Conservation (phyloP, 2,888 invertebrate genomes). For the Ophion costatus region DNA sequence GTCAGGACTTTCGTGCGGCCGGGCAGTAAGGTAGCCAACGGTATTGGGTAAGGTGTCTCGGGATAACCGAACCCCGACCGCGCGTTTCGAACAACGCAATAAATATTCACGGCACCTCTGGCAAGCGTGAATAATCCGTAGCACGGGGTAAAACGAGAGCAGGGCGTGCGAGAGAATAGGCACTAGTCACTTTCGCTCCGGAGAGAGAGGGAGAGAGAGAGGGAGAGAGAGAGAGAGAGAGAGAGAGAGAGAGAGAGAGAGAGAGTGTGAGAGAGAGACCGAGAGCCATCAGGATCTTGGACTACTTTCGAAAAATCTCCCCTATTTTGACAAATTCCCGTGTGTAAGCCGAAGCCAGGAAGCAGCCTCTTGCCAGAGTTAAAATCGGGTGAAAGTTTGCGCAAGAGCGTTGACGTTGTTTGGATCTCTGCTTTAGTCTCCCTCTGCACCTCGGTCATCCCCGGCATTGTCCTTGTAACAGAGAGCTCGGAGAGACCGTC, state of each 20-base stretch:
- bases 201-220: background rate
- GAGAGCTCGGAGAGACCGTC: conserved; percentile 51
- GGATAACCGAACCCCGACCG: conserved; percentile 57
- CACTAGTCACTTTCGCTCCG: conserved; percentile 7
- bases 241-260: background rate
- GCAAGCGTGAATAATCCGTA: conserved; percentile 59
- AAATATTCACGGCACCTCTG: conserved; percentile 52
- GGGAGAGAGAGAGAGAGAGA: background rate
- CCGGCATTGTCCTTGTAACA: conserved; percentile 70
- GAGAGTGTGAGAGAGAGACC: background rate
- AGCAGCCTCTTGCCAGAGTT: conserved; percentile 53
- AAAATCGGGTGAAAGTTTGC: conserved; percentile 82
- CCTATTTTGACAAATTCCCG: conserved; percentile 1
- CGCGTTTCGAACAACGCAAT: conserved; percentile 50
- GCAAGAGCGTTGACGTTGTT: conserved; percentile 73
- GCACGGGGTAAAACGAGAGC: conserved; percentile 51
- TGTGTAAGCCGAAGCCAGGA: background rate
- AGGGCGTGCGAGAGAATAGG: conserved; percentile 42
- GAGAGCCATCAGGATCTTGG: conserved; percentile 20
- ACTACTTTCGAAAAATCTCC: conserved; percentile 50
- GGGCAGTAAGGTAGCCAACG: background rate
- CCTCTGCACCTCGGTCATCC: conserved; percentile 14
- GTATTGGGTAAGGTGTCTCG: conserved; percentile 56
- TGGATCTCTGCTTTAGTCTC: conserved; percentile 30
- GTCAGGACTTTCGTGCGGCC: conserved; percentile 56